Conservation (phyloP, 2,113 vertebrate genomes). For the Ctenodactylus gundi region DNA sequence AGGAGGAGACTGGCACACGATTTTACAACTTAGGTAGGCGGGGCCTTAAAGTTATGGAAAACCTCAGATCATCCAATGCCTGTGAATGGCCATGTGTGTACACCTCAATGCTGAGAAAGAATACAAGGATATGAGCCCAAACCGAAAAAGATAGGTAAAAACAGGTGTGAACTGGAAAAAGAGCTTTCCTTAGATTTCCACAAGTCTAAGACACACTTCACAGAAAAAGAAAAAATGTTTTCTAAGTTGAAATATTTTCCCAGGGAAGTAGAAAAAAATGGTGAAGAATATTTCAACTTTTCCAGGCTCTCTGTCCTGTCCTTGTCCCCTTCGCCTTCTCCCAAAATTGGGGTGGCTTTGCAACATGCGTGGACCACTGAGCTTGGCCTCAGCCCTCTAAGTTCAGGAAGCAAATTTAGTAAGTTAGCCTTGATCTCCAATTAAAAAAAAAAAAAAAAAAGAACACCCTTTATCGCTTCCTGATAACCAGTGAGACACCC, state of each 20-base stretch:
- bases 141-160: slow-evolving; percentile 21
- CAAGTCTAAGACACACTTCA: not conserved
- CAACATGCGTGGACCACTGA: not conserved
- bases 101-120: not conserved
- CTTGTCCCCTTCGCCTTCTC: not conserved
- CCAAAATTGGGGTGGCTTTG: not conserved
- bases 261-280: not conserved
- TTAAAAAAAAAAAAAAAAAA: too few species aligned
- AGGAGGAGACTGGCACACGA: not conserved
- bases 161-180: slow-evolving; percentile 2
- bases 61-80: not conserved
- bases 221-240: slow-evolving; percentile 16
- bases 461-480: not conserved
- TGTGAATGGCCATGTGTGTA: not conserved
- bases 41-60: not conserved
- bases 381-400: not conserved
- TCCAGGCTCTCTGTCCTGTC: not conserved
- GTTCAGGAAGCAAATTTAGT: slow-evolving; percentile 8
- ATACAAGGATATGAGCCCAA: not conserved
- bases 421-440: not conserved
- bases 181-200: not conserved
- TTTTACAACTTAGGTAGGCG: not conserved
- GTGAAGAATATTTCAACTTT: not conserved
- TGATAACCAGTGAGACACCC: slow-evolving; percentile 3
- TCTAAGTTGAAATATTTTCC: not conserved